Evolutionary conservation across 2,113 vertebrate genomes (phyloP).

Genomic region (Pycnonotus jocosus): DNA sequence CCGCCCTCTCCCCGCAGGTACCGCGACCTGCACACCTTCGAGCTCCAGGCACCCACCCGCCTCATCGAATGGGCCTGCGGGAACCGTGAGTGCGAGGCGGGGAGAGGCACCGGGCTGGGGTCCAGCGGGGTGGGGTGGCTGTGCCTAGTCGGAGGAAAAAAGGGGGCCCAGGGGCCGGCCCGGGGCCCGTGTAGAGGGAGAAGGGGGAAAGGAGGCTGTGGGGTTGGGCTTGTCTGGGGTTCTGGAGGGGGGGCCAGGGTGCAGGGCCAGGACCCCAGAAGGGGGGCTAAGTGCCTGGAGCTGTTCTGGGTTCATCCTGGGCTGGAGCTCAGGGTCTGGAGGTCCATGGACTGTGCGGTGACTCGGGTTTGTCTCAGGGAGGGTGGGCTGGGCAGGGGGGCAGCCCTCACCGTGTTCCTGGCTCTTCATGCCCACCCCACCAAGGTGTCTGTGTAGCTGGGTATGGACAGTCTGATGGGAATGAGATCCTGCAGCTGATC

Average conservation of each 20-base stretch:
- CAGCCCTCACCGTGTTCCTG: neutral
- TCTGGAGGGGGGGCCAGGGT: neutral
- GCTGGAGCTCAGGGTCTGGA: neutral
- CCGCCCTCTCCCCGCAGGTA: slow-evolving; percentile 49
- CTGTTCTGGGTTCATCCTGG: neutral
- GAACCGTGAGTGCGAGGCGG: slow-evolving; percentile 30
- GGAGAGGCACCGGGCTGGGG: neutral
- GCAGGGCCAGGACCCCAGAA: neutral
- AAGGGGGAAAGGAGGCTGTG: neutral
- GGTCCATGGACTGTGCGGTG: accelerated
- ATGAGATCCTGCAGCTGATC: slow-evolving; percentile 85
- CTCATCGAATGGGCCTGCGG: slow-evolving; percentile 66
- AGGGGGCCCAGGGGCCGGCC: too few species aligned
- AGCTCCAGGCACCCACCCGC: slow-evolving; percentile 64
- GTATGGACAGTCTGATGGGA: slow-evolving; percentile 49
- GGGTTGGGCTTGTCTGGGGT: neutral
- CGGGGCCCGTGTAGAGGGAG: accelerated
- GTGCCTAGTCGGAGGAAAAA: neutral
- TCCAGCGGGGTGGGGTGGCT: neutral
- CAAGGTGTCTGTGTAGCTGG: slow-evolving; percentile 83
- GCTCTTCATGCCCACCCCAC: neutral
- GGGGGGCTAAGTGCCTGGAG: neutral
- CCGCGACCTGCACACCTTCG: slow-evolving; percentile 66
- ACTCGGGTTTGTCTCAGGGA: neutral
- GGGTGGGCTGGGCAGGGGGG: neutral